phyloP scores from a whole-genome alignment of 37 sponge, comb jelly and placozoan species.

The Corticium candelabrum region DNA sequence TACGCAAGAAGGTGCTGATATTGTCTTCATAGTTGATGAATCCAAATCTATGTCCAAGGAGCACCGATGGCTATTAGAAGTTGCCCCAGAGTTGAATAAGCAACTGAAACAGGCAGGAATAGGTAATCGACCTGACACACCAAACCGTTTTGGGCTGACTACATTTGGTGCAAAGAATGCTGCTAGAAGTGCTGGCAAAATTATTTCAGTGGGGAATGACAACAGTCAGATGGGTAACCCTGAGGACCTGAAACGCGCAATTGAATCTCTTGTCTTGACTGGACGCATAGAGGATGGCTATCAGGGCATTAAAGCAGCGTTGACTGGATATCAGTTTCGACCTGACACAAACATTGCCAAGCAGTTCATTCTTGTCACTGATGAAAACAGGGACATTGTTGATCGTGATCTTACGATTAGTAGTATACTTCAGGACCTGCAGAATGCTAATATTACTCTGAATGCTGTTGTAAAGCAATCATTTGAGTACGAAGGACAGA shows the following conservation, averaged over 20 bases:
- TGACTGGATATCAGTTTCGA: slow-evolving; percentile 15
- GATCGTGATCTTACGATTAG: neutral
- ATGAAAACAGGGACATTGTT: slow-evolving; percentile 18
- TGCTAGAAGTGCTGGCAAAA: neutral
- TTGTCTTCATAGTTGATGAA: slow-evolving; percentile 76
- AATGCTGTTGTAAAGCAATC: slow-evolving; percentile 48
- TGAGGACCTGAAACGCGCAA: neutral
- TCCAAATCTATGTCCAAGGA: slow-evolving; percentile 62
- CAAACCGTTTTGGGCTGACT: slow-evolving; percentile 47
- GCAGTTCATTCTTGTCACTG: slow-evolving; percentile 45
- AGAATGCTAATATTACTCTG: slow-evolving; percentile 1
- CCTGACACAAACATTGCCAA: slow-evolving; percentile 20
- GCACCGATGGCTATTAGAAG: slow-evolving; percentile 42
- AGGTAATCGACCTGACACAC: slow-evolving; percentile 26
- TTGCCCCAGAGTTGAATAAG: slow-evolving; percentile 27
- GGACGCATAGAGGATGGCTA: slow-evolving; percentile 68
- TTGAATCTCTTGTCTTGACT: neutral
- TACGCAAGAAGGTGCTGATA: slow-evolving; percentile 51
- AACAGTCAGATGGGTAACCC: neutral
- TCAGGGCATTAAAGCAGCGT: slow-evolving; percentile 38
- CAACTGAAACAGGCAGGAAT: slow-evolving; percentile 26
- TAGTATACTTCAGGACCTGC: slow-evolving; percentile 13
- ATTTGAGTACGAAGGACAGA: slow-evolving; percentile 1
- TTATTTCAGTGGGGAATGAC: neutral
- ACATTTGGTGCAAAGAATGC: slow-evolving; percentile 36